phyloP scores from a whole-genome alignment of 2,113 vertebrate genomes.

The Charina bottae region DNA sequence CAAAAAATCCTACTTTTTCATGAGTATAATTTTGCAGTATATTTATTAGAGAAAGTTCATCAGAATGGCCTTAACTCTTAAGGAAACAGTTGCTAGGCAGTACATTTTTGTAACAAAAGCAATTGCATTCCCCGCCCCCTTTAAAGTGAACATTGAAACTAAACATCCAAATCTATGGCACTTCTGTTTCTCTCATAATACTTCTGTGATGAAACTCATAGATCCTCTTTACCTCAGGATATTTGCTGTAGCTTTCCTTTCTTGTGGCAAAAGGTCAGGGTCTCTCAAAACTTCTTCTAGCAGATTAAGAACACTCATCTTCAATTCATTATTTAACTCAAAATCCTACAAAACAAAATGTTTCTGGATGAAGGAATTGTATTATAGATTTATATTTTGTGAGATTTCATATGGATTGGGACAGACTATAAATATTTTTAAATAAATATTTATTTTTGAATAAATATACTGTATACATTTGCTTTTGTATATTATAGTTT shows the following conservation, averaged over 20 bases:
- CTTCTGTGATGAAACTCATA: background rate
- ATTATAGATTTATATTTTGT: background rate
- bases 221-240: constrained; percentile 83
- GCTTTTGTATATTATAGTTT: background rate
- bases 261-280: constrained; percentile 94
- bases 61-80: background rate
- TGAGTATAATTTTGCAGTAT: background rate
- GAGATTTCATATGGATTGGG: background rate
- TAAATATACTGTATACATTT: background rate
- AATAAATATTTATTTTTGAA: background rate
- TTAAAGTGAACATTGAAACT: constrained; percentile 9
- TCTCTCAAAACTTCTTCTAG: constrained; percentile 96
- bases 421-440: background rate
- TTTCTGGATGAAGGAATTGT: constrained; percentile 20
- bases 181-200: background rate
- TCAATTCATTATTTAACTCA: constrained; percentile 92
- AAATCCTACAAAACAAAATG: constrained; percentile 85
- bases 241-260: constrained; percentile 96
- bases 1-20: background rate
- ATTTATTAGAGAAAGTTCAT: background rate
- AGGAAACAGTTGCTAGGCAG: background rate
- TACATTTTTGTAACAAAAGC: background rate
- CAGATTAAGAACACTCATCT: constrained; percentile 92
- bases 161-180: background rate
- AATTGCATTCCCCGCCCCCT: background rate